Base-by-base conservation (phyloP, 35 echinoderm and acorn worm genomes). In the Apostichopus japonicus region DNA sequence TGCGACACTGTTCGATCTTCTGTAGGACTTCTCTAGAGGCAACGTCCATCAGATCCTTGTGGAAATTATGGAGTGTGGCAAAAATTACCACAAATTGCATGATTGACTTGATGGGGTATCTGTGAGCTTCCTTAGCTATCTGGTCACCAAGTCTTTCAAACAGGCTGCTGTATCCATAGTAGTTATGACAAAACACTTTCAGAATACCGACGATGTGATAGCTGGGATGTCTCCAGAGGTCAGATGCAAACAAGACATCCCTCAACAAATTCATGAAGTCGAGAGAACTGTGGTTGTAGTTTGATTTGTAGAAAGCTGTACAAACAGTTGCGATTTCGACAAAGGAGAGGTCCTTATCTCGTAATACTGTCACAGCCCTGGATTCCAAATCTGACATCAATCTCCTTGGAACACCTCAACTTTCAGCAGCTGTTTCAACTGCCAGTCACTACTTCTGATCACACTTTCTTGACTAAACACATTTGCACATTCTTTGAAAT, bases 221-320 rank as follows among this genome's bases (percentile, higher is more conserved):
- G 52, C 90, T 92, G 72, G 91, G 79, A 24, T 91, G 55, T 5
- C 70, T 73, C 24, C 67, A 55, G 15, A 95, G 65, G 19, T 95
- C 82, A 27, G 80, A 17, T 9, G 25, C 91, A 61, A 87, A 94
- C 9, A 95, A 57, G 55, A 61, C 61, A 80, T 95, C 94, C 19
- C 90, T 76, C 19, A 95, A 65, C 15, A 25, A 22, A 24, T 92
- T 75, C 90, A 95, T 92, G 14, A 92, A 53, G 10, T 86, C 71
- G n/a, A 53, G 22, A 11, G 90, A 86, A 27, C 15, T 62, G 63
- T 84, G 73, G 6, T 82, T 54, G 9, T 81, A 87, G 22, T 94
- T 87, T 10, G 95, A 96, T 72, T 96, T 96, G 90, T 92, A 96
- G 15, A 96, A 94, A 23, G 93, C 95, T 75, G 90, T 86, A 62